Conservation (phyloP, 2,797 vertebrate genomes). For the Hypotaenidia okinawae region DNA sequence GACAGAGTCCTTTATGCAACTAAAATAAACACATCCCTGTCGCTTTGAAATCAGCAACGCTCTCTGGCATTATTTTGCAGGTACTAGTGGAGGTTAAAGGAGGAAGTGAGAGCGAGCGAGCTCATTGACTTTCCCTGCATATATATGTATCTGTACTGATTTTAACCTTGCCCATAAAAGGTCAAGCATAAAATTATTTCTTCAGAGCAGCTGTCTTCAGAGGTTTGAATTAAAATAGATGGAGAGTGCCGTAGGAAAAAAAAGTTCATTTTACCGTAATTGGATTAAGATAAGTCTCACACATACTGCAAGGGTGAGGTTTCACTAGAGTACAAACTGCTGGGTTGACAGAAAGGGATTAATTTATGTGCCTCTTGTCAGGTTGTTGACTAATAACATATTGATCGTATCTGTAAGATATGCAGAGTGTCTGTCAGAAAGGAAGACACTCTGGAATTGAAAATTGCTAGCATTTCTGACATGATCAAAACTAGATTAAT, state of each 20-base stretch:
- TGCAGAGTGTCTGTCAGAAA: constrained; percentile 85
- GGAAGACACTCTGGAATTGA: constrained; percentile 77
- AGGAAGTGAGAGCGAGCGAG: neutral
- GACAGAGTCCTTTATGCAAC: constrained; percentile 42
- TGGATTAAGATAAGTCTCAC: constrained; percentile 76
- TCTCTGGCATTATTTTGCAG: neutral
- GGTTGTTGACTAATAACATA: constrained; percentile 95
- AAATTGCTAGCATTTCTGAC: constrained; percentile 81
- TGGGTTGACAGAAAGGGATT: constrained; percentile 87
- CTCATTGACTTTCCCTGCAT: constrained; percentile 57
- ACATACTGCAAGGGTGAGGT: constrained; percentile 62
- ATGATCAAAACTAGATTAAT: constrained; percentile 83
- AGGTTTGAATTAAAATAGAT: constrained; percentile 70
- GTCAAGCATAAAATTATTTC: constrained; percentile 74
- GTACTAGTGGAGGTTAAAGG: constrained; percentile 12
- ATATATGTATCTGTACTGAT: constrained; percentile 32
- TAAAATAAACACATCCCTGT: constrained; percentile 68
- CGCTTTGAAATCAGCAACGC: constrained; percentile 26
- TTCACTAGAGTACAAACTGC: constrained; percentile 72
- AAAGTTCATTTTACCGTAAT: constrained; percentile 80
- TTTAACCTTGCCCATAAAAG: constrained; percentile 70
- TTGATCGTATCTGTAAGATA: constrained; percentile 89
- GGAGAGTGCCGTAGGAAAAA: constrained; percentile 48
- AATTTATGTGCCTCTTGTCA: constrained; percentile 86
- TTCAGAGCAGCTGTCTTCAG: constrained; percentile 54